Evolutionary conservation across 2,113 vertebrate species (phyloP), one percentile per base, ranked within the genome.

Genomic region (Cettia cetti): DNA sequence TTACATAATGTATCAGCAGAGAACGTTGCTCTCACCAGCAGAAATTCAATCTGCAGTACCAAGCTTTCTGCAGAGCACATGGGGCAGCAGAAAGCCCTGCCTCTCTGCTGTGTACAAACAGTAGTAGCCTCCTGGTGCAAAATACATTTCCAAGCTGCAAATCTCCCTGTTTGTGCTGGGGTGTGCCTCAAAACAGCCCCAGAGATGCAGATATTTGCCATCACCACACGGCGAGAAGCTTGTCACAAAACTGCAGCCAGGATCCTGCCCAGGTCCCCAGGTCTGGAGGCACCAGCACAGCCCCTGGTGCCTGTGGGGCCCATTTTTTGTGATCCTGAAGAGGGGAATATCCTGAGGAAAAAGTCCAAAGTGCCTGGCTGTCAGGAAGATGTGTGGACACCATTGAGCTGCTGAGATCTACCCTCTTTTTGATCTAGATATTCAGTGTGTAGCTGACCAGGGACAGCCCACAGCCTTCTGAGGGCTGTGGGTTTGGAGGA

Each of bases 171-270:
- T 82, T 1, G 1, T 42, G 39, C 15, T 9, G n/a, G 44, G 14
- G 10, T 35, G 9, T 3, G 63, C 16, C 37, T 63, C 27, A 27
- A 7, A 76, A 53, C 17, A 37, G 2, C 1, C 14, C 13, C 13
- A 19, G 22, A 37, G 11, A 11, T 30, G 11, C 13, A 35, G 23
- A 2, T 22, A 17, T 88, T 72, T 65, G 30, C 14, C 16, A 28
- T 8, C 1, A 0, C 49, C 47, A 2, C 7, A 52, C 47, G 47
- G 42, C 87, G 23, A 19, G 8, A 35, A 86, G 30, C 5, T 16
- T 60, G 14, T 9, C n/a, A 4, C 1, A 2, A 52, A 59, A 0
- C 27, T 45, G 24, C 9, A 45, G 7, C 50, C 31, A 40, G 31
- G 28, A 45, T 57, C 22, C 14, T 9, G 18, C 26, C 21, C n/a